A percentile compares a stretch with the other conserved stretches of the same genome.
phyloP scores from a whole-genome alignment of 2,888 invertebrate genomes.

The Harpalus rubripes region DNA sequence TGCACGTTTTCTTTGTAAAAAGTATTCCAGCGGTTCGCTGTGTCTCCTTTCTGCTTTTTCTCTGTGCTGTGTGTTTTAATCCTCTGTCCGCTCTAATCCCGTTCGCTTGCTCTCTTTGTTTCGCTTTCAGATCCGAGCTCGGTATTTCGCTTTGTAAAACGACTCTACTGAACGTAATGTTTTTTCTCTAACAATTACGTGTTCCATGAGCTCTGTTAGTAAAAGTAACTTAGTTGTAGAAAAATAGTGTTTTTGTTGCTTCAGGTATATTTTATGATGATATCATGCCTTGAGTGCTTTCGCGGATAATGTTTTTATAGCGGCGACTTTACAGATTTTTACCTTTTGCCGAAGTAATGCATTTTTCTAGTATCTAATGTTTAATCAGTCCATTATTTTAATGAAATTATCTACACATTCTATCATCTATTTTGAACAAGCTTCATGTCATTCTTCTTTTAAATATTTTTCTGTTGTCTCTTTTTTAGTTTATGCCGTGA shows the following conservation, averaged over 20 bases:
- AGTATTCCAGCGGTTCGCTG: slow-evolving; percentile 44
- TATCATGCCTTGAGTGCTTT: slow-evolving; percentile 17
- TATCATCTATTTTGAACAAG: background rate
- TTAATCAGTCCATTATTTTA: background rate
- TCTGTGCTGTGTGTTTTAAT: slow-evolving; percentile 54
- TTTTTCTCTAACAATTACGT: slow-evolving; percentile 51
- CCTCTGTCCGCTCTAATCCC: slow-evolving; percentile 58
- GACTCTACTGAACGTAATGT: slow-evolving; percentile 21
- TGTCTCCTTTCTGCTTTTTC: slow-evolving; percentile 40
- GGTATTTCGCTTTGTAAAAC: slow-evolving; percentile 44
- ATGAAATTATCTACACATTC: background rate
- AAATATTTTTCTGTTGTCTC: too few relatives aligned
- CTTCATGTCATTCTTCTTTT: too few relatives aligned
- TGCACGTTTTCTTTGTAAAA: slow-evolving; percentile 65
- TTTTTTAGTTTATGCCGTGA: too few relatives aligned
- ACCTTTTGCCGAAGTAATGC: slow-evolving; percentile 2
- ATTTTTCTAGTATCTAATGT: background rate
- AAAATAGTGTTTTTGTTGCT: slow-evolving; percentile 39
- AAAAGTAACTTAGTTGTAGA: slow-evolving; percentile 39
- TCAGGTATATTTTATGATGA: slow-evolving; percentile 24
- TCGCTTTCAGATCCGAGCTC: slow-evolving; percentile 11
- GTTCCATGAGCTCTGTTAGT: slow-evolving; percentile 48
- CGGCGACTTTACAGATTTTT: slow-evolving; percentile 26
- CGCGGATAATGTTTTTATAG: background rate
- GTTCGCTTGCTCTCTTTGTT: slow-evolving; percentile 47